Percentiles rank a stretch among this genome's conserved stretches.
phyloP scores from a whole-genome alignment of 2,113 vertebrate species.

The Phoxinus phoxinus region DNA sequence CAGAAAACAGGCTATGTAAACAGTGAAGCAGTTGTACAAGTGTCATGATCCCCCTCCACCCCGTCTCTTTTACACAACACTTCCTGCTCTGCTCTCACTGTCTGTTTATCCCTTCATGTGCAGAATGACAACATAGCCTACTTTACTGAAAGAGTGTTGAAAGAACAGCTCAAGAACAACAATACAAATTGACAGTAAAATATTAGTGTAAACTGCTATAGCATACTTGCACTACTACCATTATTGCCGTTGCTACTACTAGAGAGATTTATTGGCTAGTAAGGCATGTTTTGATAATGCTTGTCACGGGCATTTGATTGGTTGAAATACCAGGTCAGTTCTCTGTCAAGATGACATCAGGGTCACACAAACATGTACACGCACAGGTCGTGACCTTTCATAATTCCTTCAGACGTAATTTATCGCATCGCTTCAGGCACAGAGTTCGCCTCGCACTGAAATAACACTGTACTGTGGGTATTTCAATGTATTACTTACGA shows the following conservation, averaged over 20 bases:
- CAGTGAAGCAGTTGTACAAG: slow-evolving; percentile 34
- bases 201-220: not conserved
- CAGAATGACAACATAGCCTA: not conserved
- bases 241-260: not conserved
- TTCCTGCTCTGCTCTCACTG: not conserved
- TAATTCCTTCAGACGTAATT: not conserved
- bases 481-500: not conserved
- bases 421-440: not conserved
- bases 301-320: not conserved
- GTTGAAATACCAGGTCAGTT: not conserved
- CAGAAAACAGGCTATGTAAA: slow-evolving; percentile 50
- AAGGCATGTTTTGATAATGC: not conserved
- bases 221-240: not conserved
- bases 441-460: not conserved
- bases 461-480: not conserved
- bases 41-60: slow-evolving; percentile 15
- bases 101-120: not conserved
- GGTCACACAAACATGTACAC: not conserved
- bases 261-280: not conserved
- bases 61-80: not conserved
- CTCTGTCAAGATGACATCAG: not conserved
- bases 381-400: slow-evolving; percentile 3
- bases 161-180: not conserved
- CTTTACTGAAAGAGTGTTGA: not conserved
- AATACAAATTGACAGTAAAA: not conserved